Conservation (phyloP, 2,113 vertebrate genomes). For the Smithornis capensis region DNA sequence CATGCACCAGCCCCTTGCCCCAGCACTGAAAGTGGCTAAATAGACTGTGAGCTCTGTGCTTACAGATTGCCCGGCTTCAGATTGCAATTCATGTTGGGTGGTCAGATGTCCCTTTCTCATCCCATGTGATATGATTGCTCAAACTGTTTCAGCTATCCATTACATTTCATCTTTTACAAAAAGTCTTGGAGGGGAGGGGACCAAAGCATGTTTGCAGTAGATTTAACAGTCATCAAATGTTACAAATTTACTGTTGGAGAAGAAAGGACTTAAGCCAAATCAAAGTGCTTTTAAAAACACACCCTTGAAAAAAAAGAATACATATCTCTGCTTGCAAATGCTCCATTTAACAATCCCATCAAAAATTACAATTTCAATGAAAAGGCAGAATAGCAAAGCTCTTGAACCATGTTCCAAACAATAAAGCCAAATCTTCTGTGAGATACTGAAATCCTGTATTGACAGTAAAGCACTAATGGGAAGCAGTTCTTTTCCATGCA, state of each 20-base stretch:
- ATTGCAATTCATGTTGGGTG: neutral
- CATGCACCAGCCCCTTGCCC: neutral
- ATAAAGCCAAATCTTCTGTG: neutral
- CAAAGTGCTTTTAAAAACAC: neutral
- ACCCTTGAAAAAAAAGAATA: neutral
- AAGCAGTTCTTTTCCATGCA: neutral
- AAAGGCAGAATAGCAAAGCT: neutral
- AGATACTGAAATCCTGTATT: neutral
- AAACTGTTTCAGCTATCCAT: neutral
- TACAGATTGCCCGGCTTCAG: neutral
- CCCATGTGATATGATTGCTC: neutral
- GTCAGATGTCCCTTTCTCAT: neutral
- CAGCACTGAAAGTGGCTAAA: neutral
- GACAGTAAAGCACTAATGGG: neutral
- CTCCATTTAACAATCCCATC: neutral
- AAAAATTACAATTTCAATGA: neutral
- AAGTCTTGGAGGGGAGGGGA: neutral
- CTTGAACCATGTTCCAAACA: neutral
- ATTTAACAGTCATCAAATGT: neutral
- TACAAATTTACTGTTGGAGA: neutral
- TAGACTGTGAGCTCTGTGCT: neutral
- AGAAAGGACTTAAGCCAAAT: neutral
- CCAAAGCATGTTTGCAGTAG: neutral
- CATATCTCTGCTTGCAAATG: neutral
- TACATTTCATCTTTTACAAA: neutral